These are phyloP conservation scores for Pangasius sanitwongsei DNA, from an alignment of 2,797 vertebrate species.

Conservation along the genomic window DNA sequence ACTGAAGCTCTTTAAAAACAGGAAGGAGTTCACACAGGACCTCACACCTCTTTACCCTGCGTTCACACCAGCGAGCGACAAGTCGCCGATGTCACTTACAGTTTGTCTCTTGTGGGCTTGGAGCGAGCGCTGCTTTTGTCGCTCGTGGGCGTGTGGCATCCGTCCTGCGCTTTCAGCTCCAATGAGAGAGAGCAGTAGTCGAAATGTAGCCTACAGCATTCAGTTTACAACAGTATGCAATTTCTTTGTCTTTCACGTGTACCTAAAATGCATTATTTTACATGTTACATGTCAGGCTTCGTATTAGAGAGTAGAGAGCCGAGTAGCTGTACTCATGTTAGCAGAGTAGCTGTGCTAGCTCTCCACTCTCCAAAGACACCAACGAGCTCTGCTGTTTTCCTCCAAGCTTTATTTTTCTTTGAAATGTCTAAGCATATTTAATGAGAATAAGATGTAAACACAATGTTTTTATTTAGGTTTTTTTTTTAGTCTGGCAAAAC, in stretches of 20 bases:
- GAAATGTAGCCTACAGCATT: not conserved
- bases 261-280: not conserved
- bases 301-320: not conserved
- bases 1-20: not conserved
- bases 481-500: no score
- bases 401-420: no score
- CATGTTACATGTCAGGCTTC: not conserved
- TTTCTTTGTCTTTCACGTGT: not conserved
- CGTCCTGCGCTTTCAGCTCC: not conserved
- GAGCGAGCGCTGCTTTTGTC: not conserved
- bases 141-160: not conserved
- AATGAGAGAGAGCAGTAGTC: not conserved
- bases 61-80: not conserved
- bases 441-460: no score
- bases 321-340: not conserved
- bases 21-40: not conserved
- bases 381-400: no score
- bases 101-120: not conserved
- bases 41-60: not conserved
- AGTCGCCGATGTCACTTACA: not conserved
- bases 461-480: no score
- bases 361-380: not conserved
- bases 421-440: no score
- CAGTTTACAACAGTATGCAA: not conserved
- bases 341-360: not conserved